Evolutionary conservation across 2,113 vertebrate genomes (phyloP), one percentile per base, ranked within the genome.

Genomic region (Heterotilapia buettikoferi): DNA sequence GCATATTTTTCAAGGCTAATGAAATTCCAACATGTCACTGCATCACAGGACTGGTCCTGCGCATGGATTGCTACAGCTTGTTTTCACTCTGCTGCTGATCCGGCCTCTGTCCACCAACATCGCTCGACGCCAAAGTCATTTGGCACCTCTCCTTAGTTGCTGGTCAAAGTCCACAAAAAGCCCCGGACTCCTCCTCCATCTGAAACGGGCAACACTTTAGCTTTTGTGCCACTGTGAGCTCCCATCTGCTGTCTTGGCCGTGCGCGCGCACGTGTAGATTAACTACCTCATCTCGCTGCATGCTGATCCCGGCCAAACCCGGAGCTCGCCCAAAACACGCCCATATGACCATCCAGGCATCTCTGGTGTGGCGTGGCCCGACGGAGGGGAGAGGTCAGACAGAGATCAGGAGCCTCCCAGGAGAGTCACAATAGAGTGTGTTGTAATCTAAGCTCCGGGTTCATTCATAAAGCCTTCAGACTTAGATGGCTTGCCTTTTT

Each of bases 241-340:
- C 85, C 93, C 95, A 96, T 96, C 95, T 96, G 95, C 87, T 90
- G 50, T 87, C 84, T 92, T 96, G 94, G 94, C 95, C 91, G 7
- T 9, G 16, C 2, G 3, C 21, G 36, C 56, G 63, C 85, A 52
- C 90, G 52, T 79, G 50, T 57, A 92, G 94, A 92, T 95, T 91
- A 94, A 90, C 86, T 82, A 84, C 84, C 84, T 93, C 89, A 85
- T 88, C 85, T 90, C 61, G 54, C 38, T 82, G 88, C 71, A 66
- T 3, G 53, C 80, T 61, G 86, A 52, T 88, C 29, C 36, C 19
- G 19, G 89, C 80, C 61, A 87, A 86, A 90, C 66, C 81, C 80
- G 24, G 59, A 90, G 45, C 66, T 79, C 3, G 21, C 38, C 47
- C 13, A 12, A 83, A 24, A 61, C 19, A 86, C 31, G 7, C 26